phyloP scores from a whole-genome alignment of 2,888 invertebrate species.

The Craniophora ligustri region DNA sequence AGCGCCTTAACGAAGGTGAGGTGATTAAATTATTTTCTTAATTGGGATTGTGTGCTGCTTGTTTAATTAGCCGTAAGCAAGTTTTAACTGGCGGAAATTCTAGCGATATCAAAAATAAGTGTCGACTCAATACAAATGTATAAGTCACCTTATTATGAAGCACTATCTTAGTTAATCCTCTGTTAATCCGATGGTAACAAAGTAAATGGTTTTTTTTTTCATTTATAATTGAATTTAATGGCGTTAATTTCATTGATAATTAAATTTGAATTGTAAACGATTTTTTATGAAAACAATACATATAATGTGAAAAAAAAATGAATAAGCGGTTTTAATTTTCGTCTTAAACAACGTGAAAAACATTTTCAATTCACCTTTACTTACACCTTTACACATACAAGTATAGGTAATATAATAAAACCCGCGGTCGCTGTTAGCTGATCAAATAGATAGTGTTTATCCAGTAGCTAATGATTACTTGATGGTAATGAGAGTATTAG shows the following conservation, averaged over 20 bases:
- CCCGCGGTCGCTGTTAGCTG: conserved; percentile 1
- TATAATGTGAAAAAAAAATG: too few relatives aligned
- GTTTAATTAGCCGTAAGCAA: conserved; percentile 20
- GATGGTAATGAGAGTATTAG: conserved; percentile 40
- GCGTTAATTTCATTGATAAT: too few relatives aligned
- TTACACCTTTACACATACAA: conserved; percentile 5
- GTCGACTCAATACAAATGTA: too few relatives aligned
- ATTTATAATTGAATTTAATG: too few relatives aligned
- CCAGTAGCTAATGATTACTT: conserved; percentile 36
- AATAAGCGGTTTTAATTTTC: too few relatives aligned
- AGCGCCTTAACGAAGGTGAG: conserved; percentile 71
- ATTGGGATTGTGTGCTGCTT: conserved; percentile 13
- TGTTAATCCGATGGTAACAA: too few relatives aligned
- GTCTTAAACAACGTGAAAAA: too few relatives aligned
- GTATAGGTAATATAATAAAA: conserved; percentile 4
- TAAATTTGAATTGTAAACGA: too few relatives aligned
- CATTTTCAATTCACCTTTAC: conserved; percentile 5
- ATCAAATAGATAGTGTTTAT: conserved; percentile 33
- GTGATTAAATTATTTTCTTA: conserved; percentile 35
- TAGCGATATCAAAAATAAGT: neutral
- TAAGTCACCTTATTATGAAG: too few relatives aligned
- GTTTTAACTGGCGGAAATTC: conserved; percentile 24
- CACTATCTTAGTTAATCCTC: too few relatives aligned
- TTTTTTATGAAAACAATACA: too few relatives aligned
- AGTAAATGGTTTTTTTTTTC: too few relatives aligned